Evolutionary conservation across 2,797 vertebrate species (phyloP), one percentile per base, ranked within the genome.

Genomic region (Neosilurus hyrtlii): DNA sequence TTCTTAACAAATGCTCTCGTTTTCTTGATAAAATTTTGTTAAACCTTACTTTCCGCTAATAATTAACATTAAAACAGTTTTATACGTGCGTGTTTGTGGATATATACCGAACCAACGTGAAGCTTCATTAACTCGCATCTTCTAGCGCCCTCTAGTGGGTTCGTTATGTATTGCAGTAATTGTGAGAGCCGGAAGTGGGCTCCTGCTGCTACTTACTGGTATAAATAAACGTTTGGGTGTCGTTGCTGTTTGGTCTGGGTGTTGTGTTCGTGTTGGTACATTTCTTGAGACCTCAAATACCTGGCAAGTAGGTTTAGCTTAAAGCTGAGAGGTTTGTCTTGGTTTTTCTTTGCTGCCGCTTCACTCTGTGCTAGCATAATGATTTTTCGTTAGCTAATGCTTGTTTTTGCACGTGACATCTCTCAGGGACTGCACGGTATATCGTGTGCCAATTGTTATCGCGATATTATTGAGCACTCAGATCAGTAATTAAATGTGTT

Each of bases 221-320:
- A 65, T 66, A 86, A 84, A 82, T 66, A 82, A 70, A 68, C 75
- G 68, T 10, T 18, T n/a, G 1, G 0, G 20, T 9, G 62, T 35
- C 62, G 83, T n/a, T 67, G 61, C 20, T 20, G 57, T 71, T 18
- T 52, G 5, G 30, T 43, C 8, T 16, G 24, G n/a, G 8, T 9
- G 71, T 9, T 59, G 72, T 62, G 35, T 3, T 49, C 1, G 22
- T 24, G 12, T 2, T 62, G 18, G 2, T 61, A 15, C 12, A 11
- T 9, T 35, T 30, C 52, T 20, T 57, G 52, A n/a, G n/a, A 14
- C 22, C 0, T 71, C 12, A 12, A 51, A 4, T 9, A 76, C 1
- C 22, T 49, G 74, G 74, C 61, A 61, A 22, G 74, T 76, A 1
- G 30, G 7, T 62, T 76, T 61, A 61, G 22, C 1, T 1, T 30